Percentiles rank a stretch among this genome's conserved stretches.
Evolutionary conservation across 2,113 vertebrate genomes (phyloP).

Genomic region (Kryptolebias marmoratus): DNA sequence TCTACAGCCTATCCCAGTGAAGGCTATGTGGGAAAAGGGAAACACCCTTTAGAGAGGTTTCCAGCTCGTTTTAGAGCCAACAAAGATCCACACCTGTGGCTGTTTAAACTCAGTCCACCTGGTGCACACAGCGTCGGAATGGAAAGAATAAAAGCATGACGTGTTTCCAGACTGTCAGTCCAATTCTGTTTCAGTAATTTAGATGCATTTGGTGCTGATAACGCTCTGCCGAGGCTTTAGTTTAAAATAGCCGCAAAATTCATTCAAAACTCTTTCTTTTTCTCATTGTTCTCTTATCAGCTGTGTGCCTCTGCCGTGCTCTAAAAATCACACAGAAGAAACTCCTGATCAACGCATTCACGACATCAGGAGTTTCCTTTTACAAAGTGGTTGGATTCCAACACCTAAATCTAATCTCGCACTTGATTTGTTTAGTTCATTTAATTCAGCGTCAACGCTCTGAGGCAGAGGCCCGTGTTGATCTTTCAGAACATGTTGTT

Average conservation of each 20-base stretch:
- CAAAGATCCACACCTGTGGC: slow-evolving; percentile 26
- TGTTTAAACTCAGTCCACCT: slow-evolving; percentile 18
- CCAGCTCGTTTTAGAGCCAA: slow-evolving; percentile 7
- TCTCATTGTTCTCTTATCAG: not conserved
- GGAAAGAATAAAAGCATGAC: not conserved
- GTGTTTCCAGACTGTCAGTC: too few relatives aligned
- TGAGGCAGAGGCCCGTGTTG: not conserved
- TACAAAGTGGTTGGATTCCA: not conserved
- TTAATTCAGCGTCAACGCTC: not conserved
- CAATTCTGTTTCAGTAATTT: too few relatives aligned
- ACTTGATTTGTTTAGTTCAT: slow-evolving; percentile 12
- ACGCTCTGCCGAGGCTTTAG: not conserved
- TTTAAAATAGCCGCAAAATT: not conserved
- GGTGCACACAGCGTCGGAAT: slow-evolving; percentile 20
- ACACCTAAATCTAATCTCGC: not conserved
- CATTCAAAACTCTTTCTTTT: too few relatives aligned
- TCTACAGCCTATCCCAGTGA: slow-evolving; percentile 16
- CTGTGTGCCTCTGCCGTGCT: too few relatives aligned
- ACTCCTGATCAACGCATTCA: not conserved
- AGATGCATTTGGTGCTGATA: too few relatives aligned
- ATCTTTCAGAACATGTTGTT: too few relatives aligned
- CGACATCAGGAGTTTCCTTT: not conserved
- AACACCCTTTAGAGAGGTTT: slow-evolving; percentile 9
- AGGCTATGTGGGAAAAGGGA: not conserved
- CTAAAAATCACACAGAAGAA: too few relatives aligned